Evolutionary conservation across 2,888 invertebrate genomes (phyloP).

Genomic region (Andrena trimmerana): DNA sequence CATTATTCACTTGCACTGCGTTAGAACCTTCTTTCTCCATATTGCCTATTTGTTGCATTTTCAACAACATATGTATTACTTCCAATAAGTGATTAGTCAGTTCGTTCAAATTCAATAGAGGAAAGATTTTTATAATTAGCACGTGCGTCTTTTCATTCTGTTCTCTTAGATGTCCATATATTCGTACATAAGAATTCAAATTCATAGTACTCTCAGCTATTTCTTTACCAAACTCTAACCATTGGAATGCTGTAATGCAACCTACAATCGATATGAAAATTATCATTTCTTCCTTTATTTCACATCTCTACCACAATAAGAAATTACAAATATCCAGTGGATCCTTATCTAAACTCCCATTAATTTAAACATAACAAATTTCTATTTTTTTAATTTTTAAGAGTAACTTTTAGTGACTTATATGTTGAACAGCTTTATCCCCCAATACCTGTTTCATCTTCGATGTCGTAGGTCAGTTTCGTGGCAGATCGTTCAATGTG

Average conservation of each 20-base stretch:
- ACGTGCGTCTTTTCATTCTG: slow-evolving; percentile 88
- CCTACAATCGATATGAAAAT: slow-evolving; percentile 62
- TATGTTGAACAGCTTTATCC: too few relatives aligned
- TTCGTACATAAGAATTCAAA: slow-evolving; percentile 85
- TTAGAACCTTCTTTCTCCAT: slow-evolving; percentile 46
- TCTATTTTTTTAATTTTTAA: background rate
- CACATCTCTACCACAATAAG: background rate
- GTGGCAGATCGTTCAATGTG: slow-evolving; percentile 88
- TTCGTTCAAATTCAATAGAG: slow-evolving; percentile 89
- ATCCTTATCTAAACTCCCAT: too few relatives aligned
- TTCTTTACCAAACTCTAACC: slow-evolving; percentile 82
- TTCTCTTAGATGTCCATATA: slow-evolving; percentile 89
- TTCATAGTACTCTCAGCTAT: slow-evolving; percentile 80
- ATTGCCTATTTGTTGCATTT: slow-evolving; percentile 84
- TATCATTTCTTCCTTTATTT: background rate
- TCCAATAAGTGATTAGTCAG: slow-evolving; percentile 90
- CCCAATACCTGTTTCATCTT: slow-evolving; percentile 88
- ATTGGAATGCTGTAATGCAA: slow-evolving; percentile 76
- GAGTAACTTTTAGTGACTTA: too few relatives aligned
- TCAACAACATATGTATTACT: slow-evolving; percentile 87
- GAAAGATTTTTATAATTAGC: slow-evolving; percentile 88
- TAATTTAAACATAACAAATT: background rate
- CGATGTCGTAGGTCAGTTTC: slow-evolving; percentile 88
- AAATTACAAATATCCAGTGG: background rate
- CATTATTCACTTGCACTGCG: too few relatives aligned